Base-by-base conservation (phyloP, 2,888 invertebrate species). In the Baronia brevicornis region DNA sequence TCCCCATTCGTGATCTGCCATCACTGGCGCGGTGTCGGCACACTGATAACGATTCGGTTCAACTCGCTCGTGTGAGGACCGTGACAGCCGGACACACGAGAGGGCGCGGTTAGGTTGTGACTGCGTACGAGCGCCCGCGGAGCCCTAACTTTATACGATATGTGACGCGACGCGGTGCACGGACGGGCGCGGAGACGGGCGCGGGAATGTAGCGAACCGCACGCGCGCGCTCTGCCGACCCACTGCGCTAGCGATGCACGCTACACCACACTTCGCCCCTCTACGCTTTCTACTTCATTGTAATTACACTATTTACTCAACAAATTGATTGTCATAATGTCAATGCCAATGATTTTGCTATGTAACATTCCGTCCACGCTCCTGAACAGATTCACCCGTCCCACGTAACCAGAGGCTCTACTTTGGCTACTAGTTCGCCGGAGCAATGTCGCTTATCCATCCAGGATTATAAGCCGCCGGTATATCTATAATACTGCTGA, bases 1-100 rank as follows among this genome's bases (percentile, higher is more conserved):
- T 70, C 88, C 88, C 88, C 88, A 88, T 37, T 85, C 85, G 48
- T 60, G 48, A 49, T 77, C 74, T 50, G 75, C 80, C 80, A 84
- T 85, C 29, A 38, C 44, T 36, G 38, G 41, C 38, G 33, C 29
- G 36, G 27, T 27, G 40, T 41, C 19, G 28, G 39, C 35, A 38
- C 44, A 51, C 50, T 48, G 34, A 41, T 43, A 42, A 21, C 31
- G 43, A 39, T 38, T 38, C 34, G 17, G n/a, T n/a, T n/a, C n/a
- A n/a, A n/a, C n/a, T 30, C 26, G 37, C 36, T 24, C 23, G 48
- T 49, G 56, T 47, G 37, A 51, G 43, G 51, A 60, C 70, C 67
- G 73, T 69, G 71, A 48, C 48, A 50, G 62, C 46, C 51, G 54
- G 60, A 59, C 60, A 71, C 58, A 67, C 63, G 47, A 60, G 60